These are phyloP conservation scores for Stylophora pistillata DNA, from an alignment of 64 coral and sea anemone species.

Conservation along the genomic window DNA sequence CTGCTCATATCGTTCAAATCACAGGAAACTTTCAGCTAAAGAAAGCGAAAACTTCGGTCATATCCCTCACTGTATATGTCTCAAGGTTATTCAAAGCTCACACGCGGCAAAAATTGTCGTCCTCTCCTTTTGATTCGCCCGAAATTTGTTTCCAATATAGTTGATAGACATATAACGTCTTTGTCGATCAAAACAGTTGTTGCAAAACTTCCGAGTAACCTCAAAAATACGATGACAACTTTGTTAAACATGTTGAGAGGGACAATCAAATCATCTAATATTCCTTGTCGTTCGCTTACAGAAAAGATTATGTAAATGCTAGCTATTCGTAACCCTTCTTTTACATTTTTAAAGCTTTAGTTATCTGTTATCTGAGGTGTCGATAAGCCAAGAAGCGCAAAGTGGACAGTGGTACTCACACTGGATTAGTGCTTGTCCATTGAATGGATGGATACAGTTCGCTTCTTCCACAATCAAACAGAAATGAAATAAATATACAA, in stretches of 20 bases:
- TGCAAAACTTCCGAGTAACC: not conserved
- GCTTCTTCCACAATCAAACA: not conserved
- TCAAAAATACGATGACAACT: not conserved
- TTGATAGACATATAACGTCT: not conserved
- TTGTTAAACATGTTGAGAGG: not conserved
- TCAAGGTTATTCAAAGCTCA: not conserved
- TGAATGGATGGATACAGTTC: slow-evolving; percentile 54
- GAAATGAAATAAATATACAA: not conserved
- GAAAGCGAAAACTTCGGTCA: not conserved
- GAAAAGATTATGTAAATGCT: not conserved
- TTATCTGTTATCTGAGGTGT: not conserved
- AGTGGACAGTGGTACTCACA: slow-evolving; percentile 22
- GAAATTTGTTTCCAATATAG: not conserved
- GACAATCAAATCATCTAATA: not conserved
- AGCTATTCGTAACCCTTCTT: not conserved
- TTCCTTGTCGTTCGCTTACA: not conserved
- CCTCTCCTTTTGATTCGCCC: not conserved
- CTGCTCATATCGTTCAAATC: not conserved
- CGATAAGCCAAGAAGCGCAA: not conserved
- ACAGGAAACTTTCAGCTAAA: not conserved
- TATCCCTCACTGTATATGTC: not conserved
- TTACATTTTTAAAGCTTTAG: not conserved
- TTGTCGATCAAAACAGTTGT: not conserved
- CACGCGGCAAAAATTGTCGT: not conserved
- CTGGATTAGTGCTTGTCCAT: slow-evolving; percentile 36